Conservation (phyloP, 1,140 invertebrate species). For the Rhyzopertha dominica region DNA sequence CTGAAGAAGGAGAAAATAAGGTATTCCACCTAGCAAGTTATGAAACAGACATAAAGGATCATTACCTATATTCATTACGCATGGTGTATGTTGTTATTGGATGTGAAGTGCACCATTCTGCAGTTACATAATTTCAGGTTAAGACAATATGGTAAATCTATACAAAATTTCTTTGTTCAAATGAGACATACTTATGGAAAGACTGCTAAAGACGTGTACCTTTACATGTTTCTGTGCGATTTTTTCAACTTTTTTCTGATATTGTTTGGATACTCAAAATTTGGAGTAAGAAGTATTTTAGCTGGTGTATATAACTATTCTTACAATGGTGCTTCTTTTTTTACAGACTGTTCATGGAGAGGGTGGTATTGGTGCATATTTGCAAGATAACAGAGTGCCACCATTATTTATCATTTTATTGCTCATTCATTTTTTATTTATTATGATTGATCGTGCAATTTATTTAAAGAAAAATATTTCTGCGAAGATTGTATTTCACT, state of each 20-base stretch:
- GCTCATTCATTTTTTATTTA: conserved; percentile 86
- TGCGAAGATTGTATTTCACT: conserved; percentile 91
- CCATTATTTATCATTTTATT: conserved; percentile 95
- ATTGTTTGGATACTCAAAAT: conserved; percentile 93
- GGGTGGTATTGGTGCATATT: conserved; percentile 83
- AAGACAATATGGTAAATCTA: conserved; percentile 58
- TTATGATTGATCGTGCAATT: conserved; percentile 93
- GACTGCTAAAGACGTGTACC: conserved; percentile 92
- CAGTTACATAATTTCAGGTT: conserved; percentile 47
- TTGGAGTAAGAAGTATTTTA: conserved; percentile 87
- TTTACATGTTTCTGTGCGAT: conserved; percentile 98
- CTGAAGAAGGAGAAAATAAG: no score
- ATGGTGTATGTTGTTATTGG: no score
- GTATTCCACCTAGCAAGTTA: no score
- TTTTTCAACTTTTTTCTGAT: conserved; percentile 97
- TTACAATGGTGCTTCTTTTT: neutral
- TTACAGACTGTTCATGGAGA: conserved; percentile 81
- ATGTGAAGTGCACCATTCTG: conserved; percentile 4
- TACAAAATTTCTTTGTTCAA: conserved; percentile 70
- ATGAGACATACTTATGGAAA: conserved; percentile 71
- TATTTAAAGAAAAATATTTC: conserved; percentile 92
- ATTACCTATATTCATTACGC: no score
- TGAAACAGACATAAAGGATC: no score
- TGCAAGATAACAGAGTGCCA: conserved; percentile 92
- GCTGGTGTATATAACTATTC: neutral